Base-by-base conservation (phyloP, 2,797 vertebrate species). In the Selene dorsalis region DNA sequence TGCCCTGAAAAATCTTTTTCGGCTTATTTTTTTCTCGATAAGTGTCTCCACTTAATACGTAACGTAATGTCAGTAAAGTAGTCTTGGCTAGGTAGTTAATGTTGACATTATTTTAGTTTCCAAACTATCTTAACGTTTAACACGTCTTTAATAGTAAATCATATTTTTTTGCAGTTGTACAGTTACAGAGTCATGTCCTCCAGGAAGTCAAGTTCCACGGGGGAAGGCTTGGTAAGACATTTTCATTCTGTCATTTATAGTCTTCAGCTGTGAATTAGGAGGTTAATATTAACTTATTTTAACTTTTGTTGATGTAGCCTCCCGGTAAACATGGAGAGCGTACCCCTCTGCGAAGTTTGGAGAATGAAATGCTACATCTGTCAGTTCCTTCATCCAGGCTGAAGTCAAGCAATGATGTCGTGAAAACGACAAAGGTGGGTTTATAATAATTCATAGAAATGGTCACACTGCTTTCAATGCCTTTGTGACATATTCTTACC, bases 261-360 rank as follows among this genome's bases (percentile, higher is more conserved):
- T 45, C 14, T 67, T 24, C 6, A 69, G n/a, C 61, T 59, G 24
- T 22, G 10, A 28, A 0, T 4, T 2, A 73, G 30, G 4, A 68
- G 45, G 12, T 6, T 9, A 17, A 18, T 66, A 1, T 14, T 41
- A n/a, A 45, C 50, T 50, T 17, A 18, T 1, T 57, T 62, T 28
- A 24, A 26, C 39, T 57, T 79, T 57, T 83, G 22, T 70, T 74
- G 4, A 47, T 72, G 1, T 62, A 93, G 92, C 77, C 84, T 45
- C 63, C 72, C 30, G 72, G 70, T 71, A 90, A 66, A 75, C 59
- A 63, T 70, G 86, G 60, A 12, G 75, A 87, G 10, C 92, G 93
- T 2, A 82, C 85, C 8, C 95, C 95, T 8, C 72, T 95, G 60
- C 89, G 91, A 88, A 91, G 91, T 83, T 60, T 95, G 58, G 88